phyloP scores from a whole-genome alignment of 2,888 invertebrate genomes.

The Thelaira solivaga region DNA sequence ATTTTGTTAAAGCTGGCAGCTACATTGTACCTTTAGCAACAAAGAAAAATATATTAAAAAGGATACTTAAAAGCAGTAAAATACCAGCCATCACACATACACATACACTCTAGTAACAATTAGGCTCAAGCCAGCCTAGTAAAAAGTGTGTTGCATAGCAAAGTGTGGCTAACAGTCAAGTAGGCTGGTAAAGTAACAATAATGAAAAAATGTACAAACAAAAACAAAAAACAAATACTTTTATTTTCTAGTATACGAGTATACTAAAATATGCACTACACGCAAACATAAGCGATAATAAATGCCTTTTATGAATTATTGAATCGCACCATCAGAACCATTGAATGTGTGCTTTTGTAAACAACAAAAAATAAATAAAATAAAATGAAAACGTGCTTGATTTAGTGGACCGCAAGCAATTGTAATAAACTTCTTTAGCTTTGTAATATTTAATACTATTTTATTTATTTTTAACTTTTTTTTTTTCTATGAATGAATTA shows the following conservation, averaged over 20 bases:
- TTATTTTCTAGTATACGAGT: not conserved
- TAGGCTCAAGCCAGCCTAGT: no score
- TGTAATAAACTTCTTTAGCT: no score
- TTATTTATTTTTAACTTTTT: no score
- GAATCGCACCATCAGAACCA: slow-evolving; percentile 53
- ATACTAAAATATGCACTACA: no score
- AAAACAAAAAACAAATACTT: not conserved
- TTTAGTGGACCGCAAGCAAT: no score
- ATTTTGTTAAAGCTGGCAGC: slow-evolving; percentile 18
- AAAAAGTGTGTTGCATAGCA: not conserved
- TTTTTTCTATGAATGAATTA: no score
- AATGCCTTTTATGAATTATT: slow-evolving; percentile 65
- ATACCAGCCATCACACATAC: not conserved
- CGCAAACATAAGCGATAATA: slow-evolving; percentile 62
- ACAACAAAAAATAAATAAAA: not conserved
- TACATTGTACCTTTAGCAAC: not conserved
- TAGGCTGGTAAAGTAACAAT: slow-evolving; percentile 7
- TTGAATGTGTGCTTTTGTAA: not conserved
- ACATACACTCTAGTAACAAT: no score
- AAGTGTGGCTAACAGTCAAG: not conserved
- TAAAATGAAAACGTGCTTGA: not conserved
- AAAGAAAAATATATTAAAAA: no score
- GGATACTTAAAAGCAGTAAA: not conserved
- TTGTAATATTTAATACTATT: no score
- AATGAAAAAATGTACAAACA: no score